These are phyloP conservation scores for Trachymyrmex cornetzi DNA, from an alignment of 1,140 invertebrate species.

Conservation along the genomic window DNA sequence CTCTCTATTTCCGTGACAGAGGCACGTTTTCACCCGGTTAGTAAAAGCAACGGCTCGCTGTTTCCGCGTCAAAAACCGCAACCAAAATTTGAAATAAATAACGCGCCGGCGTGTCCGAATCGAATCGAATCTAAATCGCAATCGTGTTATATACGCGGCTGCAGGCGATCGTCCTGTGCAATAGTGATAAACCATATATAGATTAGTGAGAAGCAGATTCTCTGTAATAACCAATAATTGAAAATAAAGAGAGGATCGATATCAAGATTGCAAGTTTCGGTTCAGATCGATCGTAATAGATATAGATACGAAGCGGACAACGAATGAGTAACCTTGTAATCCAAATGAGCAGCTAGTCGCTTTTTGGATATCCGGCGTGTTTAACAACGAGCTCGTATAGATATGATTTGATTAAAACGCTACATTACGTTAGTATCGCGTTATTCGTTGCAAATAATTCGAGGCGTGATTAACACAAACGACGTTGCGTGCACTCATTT, in stretches of 20 bases:
- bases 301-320: not conserved
- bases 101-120: conserved; percentile 28
- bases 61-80: conserved; percentile 41
- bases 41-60: conserved; percentile 27
- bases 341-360: not conserved
- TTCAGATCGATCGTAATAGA: conserved; percentile 27
- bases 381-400: not conserved
- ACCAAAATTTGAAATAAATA: conserved; percentile 59
- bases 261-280: conserved; percentile 18
- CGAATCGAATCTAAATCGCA: conserved; percentile 16
- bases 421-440: not conserved
- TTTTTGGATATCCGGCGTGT: not conserved
- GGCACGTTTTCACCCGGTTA: conserved; percentile 13
- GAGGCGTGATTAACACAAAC: conserved; percentile 33
- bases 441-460: conserved; percentile 39
- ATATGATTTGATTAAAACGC: conserved; percentile 36
- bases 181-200: not conserved
- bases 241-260: conserved; percentile 36
- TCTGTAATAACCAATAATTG: conserved; percentile 54
- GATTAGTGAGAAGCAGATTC: conserved; percentile 6
- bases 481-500: not conserved
- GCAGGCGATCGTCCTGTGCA: not conserved
- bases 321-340: conserved; percentile 10
- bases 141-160: not conserved
- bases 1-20: not conserved